These are phyloP conservation scores for Pseudomyrmex cubaensis DNA, from an alignment of 1,140 invertebrate species.

Conservation along the genomic window DNA sequence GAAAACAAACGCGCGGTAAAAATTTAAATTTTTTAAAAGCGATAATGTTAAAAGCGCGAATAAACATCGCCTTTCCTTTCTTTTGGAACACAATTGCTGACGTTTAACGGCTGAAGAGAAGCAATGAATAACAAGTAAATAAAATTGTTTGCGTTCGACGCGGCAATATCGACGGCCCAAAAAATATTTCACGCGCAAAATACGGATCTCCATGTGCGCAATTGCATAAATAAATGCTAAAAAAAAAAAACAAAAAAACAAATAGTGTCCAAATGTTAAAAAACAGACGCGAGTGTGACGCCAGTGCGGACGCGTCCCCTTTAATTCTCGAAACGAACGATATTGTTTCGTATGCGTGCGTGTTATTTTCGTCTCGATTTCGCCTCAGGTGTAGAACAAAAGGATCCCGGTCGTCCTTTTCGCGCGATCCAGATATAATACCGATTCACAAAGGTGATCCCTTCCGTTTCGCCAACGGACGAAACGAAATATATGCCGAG, in stretches of 20 bases:
- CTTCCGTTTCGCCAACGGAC: slow-evolving; percentile 20
- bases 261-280: too few relatives aligned
- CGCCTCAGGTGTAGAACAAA: slow-evolving; percentile 22
- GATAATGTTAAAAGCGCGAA: too few relatives aligned
- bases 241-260: too few relatives aligned
- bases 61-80: too few relatives aligned
- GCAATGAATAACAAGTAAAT: not conserved
- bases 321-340: slow-evolving; percentile 57
- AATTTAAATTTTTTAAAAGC: too few relatives aligned
- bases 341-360: slow-evolving; percentile 29
- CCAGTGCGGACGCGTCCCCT: slow-evolving; percentile 28
- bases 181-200: slow-evolving; percentile 27
- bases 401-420: not conserved
- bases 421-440: slow-evolving; percentile 24
- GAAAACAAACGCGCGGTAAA: too few relatives aligned
- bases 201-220: too few relatives aligned
- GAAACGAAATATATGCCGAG: not conserved
- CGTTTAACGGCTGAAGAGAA: too few relatives aligned
- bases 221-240: too few relatives aligned
- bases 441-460: slow-evolving; percentile 21
- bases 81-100: too few relatives aligned
- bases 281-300: not conserved
- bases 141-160: slow-evolving; percentile 1
- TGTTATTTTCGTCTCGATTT: slow-evolving; percentile 41
- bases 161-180: slow-evolving; percentile 6